A percentile compares a stretch with the other conserved stretches of the same genome.
Evolutionary conservation across 1,140 invertebrate genomes (phyloP).

Genomic region (Pygmarrhopalites habei): DNA sequence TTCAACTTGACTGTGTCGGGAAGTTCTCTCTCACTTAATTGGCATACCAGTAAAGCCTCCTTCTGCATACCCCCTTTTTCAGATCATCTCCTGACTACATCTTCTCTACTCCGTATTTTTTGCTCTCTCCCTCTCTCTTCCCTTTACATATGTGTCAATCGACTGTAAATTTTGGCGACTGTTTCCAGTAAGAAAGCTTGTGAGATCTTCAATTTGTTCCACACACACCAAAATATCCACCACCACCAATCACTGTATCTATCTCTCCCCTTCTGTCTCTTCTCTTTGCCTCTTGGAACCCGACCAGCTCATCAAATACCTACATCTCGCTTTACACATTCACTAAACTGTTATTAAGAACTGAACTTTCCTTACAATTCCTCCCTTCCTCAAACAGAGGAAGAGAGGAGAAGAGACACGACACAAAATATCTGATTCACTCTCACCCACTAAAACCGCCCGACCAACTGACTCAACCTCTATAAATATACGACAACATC

Average conservation of each 20-base stretch:
- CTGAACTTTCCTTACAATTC: too few relatives aligned
- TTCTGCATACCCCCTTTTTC: slow-evolving; percentile 15
- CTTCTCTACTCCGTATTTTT: not conserved
- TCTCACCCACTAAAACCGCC: too few relatives aligned
- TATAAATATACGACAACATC: too few relatives aligned
- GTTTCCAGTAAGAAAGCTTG: too few relatives aligned
- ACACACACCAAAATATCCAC: slow-evolving; percentile 37
- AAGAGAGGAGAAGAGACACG: too few relatives aligned
- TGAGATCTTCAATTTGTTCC: slow-evolving; percentile 41
- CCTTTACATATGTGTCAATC: slow-evolving; percentile 39
- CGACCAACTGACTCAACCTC: too few relatives aligned
- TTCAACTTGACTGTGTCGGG: slow-evolving; percentile 35
- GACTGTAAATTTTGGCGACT: slow-evolving; percentile 41
- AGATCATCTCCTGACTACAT: slow-evolving; percentile 24
- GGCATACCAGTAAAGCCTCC: slow-evolving; percentile 39
- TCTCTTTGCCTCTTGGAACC: slow-evolving; percentile 31
- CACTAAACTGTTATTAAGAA: slow-evolving; percentile 35
- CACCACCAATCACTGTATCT: slow-evolving; percentile 36
- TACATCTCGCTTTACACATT: slow-evolving; percentile 24
- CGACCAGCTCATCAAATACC: slow-evolving; percentile 38
- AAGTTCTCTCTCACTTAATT: slow-evolving; percentile 37
- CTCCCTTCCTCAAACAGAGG: too few relatives aligned
- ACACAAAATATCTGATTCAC: too few relatives aligned
- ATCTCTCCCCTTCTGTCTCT: slow-evolving; percentile 6
- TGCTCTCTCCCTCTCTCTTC: slow-evolving; percentile 16